A percentile compares a stretch with the other conserved stretches of the same genome.
These are phyloP conservation scores for Drosophila kanapiae DNA, from an alignment of 1,140 invertebrate genomes.

Conservation along the genomic window DNA sequence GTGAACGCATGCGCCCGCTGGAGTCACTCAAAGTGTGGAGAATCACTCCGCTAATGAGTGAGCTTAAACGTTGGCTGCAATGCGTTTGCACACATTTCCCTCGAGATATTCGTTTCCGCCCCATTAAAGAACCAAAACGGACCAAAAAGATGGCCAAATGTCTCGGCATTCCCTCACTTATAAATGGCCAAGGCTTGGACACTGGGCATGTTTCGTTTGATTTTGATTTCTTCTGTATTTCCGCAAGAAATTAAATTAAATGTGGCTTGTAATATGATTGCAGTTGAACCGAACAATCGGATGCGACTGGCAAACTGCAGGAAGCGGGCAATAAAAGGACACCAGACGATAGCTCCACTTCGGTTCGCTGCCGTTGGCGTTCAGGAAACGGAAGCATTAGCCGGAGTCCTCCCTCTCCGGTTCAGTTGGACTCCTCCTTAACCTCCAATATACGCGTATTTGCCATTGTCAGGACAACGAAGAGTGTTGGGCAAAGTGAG, in stretches of 20 bases:
- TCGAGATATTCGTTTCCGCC: conserved; percentile 49
- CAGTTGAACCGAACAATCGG: conserved; percentile 59
- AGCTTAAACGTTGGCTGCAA: conserved; percentile 6
- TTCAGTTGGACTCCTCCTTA: conserved; percentile 4
- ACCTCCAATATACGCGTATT: conserved; percentile 11
- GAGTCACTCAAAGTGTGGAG: conserved; percentile 34
- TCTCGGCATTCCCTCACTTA: neutral
- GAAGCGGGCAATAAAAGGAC: conserved; percentile 68
- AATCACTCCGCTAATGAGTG: conserved; percentile 19
- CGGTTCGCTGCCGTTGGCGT: conserved; percentile 9
- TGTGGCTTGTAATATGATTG: conserved; percentile 80
- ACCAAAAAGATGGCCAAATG: conserved; percentile 31
- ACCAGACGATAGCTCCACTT: conserved; percentile 30
- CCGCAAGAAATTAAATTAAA: conserved; percentile 79
- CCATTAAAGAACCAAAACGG: conserved; percentile 53
- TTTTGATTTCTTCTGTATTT: conserved; percentile 71
- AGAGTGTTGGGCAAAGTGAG: neutral
- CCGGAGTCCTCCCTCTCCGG: conserved; percentile 6
- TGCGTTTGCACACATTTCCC: conserved; percentile 12
- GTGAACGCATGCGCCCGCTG: conserved; percentile 44
- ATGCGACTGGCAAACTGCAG: conserved; percentile 74
- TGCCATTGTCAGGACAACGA: conserved; percentile 17
- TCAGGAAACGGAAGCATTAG: conserved; percentile 69
- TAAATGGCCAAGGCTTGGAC: conserved; percentile 10
- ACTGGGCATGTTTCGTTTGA: conserved; percentile 30